Base-by-base conservation (phyloP, 1,140 invertebrate species). In the Brachionus paranguensis region DNA sequence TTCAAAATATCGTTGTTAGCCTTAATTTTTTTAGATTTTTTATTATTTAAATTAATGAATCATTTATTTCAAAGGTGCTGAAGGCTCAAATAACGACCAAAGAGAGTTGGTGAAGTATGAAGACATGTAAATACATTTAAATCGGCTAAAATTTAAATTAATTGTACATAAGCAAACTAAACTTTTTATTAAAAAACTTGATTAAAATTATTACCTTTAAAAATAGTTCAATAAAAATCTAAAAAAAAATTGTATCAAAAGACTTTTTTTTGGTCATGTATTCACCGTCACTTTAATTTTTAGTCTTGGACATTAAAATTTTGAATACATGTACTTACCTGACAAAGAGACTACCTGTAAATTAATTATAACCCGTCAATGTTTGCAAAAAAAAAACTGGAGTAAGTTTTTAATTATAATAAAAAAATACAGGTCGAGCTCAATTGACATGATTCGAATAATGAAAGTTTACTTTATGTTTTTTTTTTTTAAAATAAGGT, bases 371-470 rank as follows among this genome's bases (percentile, higher is more conserved):
- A 72, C 68, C 68, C 68, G 37, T 72, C 68, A 72, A 72, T 72
- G 17, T 14, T 41, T 43, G 5, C n/a, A n/a, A 41, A 41, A 72
- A 72, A 72, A 72, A 72, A 72, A 72, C 68, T 72, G 68, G 68
- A 72, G 68, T 72, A 72, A 72, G 11, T 72, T 72, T 72, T n/a
- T 43, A 72, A 72, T 72, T 72, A 72, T 72, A 72, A 72, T 72
- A 72, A 72, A 41, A 72, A 72, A 68, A 68, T 68, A 72, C 68
- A 72, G 68, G 68, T 72, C 68, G 68, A 72, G 68, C 41, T 72
- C 41, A 43, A 72, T 47, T 72, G 68, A 72, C 68, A 72, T 72
- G 33, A 72, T 72, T 43, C 68, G 68, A 43, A 41, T 43, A 43
- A 72, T 72, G 68, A 72, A 72, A 43, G 17, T 72, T 68, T 33